Evolutionary conservation across 2,888 invertebrate species (phyloP).

Genomic region (Subacronicta megacephala): DNA sequence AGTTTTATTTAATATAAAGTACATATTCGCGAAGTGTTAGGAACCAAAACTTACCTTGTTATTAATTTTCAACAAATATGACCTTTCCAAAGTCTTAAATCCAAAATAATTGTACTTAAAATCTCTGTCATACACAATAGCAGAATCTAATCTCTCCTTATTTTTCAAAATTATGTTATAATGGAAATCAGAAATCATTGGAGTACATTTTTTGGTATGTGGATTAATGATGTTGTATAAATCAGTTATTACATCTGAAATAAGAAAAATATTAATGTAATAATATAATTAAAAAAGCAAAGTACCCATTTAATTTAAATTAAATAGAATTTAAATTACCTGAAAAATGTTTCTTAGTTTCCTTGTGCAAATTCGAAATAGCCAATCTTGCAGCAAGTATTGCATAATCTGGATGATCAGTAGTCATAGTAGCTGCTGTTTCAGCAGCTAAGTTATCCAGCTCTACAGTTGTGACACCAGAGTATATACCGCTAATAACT

Average conservation of each 20-base stretch:
- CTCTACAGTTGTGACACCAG: constrained; percentile 98
- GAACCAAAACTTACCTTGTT: constrained; percentile 92
- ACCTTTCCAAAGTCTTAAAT: constrained; percentile 99
- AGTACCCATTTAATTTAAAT: no score
- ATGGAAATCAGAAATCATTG: constrained; percentile 96
- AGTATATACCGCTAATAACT: constrained; percentile 98
- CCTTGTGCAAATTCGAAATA: constrained; percentile 99
- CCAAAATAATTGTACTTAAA: constrained; percentile 99
- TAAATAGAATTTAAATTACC: constrained; percentile 86
- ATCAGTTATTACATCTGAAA: constrained; percentile 96
- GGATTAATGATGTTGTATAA: constrained; percentile 94
- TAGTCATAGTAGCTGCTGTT: constrained; percentile 99
- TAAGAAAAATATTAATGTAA: no score
- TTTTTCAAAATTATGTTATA: constrained; percentile 95
- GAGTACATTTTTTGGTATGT: constrained; percentile 92
- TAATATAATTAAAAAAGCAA: no score
- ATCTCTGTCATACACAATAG: constrained; percentile 99
- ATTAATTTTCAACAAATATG: constrained; percentile 97
- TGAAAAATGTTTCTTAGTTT: constrained; percentile 98
- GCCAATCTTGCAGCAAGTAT: constrained; percentile 96
- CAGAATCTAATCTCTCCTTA: constrained; percentile 97
- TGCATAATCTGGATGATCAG: constrained; percentile 99
- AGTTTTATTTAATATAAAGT: no score
- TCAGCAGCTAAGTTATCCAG: constrained; percentile 99
- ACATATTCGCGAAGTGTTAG: no score